Conservation (phyloP, 2,113 vertebrate genomes). For the Mystacornis crossleyi region DNA sequence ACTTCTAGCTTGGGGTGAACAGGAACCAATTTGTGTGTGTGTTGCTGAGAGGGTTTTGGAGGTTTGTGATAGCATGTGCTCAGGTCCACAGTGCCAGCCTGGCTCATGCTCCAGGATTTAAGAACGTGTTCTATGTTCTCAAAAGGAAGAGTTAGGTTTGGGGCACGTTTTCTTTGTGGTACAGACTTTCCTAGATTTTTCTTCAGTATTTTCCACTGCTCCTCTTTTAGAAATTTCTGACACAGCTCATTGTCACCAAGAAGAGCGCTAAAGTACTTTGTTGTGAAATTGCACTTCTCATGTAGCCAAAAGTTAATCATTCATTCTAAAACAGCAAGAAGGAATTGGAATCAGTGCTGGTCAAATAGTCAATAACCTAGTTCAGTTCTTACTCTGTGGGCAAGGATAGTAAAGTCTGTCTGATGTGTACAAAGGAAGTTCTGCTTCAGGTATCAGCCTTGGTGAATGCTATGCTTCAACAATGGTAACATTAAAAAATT, state of each 20-base stretch:
- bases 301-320: not conserved
- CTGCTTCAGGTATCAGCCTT: not conserved
- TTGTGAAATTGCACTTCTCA: not conserved
- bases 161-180: not conserved
- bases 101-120: not conserved
- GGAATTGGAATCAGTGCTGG: not conserved
- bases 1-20: not conserved
- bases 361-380: not conserved
- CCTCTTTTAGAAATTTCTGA: conserved; percentile 57
- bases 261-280: not conserved
- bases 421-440: not conserved
- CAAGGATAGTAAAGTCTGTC: not conserved
- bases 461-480: not conserved
- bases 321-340: not conserved
- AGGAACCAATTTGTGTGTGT: not conserved
- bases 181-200: conserved; percentile 21
- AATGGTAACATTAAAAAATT: not conserved
- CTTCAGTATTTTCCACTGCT: conserved; percentile 62
- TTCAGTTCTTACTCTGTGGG: not conserved
- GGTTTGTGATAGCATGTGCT: not conserved
- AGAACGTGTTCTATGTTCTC: not conserved
- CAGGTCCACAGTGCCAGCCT: not conserved
- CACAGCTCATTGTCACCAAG: conserved; percentile 52
- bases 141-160: not conserved
- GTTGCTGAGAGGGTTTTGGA: not conserved